These are phyloP conservation scores for Babylonia areolata DNA, from an alignment of 1,140 invertebrate genomes.

Conservation along the genomic window DNA sequence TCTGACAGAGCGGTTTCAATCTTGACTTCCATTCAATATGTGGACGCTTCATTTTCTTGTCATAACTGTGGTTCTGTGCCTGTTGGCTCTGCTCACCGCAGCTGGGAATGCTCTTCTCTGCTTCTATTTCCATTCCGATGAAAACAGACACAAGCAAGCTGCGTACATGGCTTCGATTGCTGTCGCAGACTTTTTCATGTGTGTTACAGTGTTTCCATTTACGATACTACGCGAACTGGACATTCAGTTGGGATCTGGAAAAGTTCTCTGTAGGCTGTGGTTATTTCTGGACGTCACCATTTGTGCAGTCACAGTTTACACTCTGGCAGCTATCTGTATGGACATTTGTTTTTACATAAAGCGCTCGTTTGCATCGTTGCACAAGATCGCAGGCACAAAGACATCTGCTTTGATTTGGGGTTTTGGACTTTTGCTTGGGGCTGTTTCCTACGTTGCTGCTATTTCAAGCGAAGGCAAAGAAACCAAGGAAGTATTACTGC, in stretches of 20 bases:
- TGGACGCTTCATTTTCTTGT: background rate
- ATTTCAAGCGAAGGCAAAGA: background rate
- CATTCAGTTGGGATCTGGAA: background rate
- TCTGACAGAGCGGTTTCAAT: no score
- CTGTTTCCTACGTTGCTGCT: background rate
- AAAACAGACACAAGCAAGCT: slow-evolving; percentile 22
- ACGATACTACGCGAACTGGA: background rate
- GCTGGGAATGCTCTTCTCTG: slow-evolving; percentile 9
- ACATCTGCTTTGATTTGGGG: background rate
- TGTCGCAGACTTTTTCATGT: slow-evolving; percentile 26
- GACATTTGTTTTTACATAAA: slow-evolving; percentile 30
- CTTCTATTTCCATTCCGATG: background rate
- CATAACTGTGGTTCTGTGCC: background rate
- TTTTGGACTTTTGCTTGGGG: background rate
- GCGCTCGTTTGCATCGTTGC: background rate
- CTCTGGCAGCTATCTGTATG: slow-evolving; percentile 34
- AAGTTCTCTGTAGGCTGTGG: background rate
- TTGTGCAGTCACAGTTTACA: slow-evolving; percentile 17
- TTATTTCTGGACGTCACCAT: background rate
- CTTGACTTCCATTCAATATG: background rate
- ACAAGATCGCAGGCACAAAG: background rate
- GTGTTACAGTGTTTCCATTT: slow-evolving; percentile 23
- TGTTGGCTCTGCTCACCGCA: slow-evolving; percentile 11
- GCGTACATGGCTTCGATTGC: slow-evolving; percentile 24
- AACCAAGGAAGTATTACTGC: background rate